Percentiles rank a stretch among this genome's conserved stretches.
phyloP scores from a whole-genome alignment of 2,888 invertebrate species.

The Reticulitermes lucifugus region DNA sequence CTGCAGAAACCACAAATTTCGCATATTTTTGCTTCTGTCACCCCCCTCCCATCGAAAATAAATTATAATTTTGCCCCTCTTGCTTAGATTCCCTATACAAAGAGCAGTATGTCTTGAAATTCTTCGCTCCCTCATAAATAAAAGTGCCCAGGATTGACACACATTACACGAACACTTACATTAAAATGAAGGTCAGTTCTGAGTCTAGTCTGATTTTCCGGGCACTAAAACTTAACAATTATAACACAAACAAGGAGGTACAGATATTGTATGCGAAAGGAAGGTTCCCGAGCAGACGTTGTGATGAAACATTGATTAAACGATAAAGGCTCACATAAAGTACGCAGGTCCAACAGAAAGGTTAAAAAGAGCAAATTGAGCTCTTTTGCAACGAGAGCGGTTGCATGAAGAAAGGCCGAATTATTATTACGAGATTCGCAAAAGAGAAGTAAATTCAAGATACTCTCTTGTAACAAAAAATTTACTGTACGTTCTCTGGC shows the following conservation, averaged over 20 bases:
- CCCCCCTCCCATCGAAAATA: no score
- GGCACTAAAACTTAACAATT: neutral
- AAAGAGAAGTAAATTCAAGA: neutral
- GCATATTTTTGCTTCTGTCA: no score
- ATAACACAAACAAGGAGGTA: neutral
- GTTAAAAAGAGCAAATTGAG: neutral
- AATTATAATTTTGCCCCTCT: no score
- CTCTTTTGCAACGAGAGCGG: neutral
- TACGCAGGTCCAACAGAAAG: conserved; percentile 2
- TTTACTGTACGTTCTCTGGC: neutral
- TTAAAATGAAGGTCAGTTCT: no score
- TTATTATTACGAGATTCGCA: conserved; percentile 12
- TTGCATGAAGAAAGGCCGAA: neutral
- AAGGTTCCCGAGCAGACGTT: neutral
- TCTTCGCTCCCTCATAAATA: no score
- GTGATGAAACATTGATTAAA: conserved; percentile 23
- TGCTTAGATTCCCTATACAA: no score
- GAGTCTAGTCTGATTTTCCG: no score
- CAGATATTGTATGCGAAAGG: neutral
- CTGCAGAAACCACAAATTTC: no score
- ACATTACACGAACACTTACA: no score
- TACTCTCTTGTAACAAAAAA: neutral
- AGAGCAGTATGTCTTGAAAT: no score
- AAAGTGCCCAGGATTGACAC: no score
- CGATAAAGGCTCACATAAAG: conserved; percentile 3